Evolutionary conservation across 2,797 vertebrate genomes (phyloP).

Genomic region (Sebastes diaconus): DNA sequence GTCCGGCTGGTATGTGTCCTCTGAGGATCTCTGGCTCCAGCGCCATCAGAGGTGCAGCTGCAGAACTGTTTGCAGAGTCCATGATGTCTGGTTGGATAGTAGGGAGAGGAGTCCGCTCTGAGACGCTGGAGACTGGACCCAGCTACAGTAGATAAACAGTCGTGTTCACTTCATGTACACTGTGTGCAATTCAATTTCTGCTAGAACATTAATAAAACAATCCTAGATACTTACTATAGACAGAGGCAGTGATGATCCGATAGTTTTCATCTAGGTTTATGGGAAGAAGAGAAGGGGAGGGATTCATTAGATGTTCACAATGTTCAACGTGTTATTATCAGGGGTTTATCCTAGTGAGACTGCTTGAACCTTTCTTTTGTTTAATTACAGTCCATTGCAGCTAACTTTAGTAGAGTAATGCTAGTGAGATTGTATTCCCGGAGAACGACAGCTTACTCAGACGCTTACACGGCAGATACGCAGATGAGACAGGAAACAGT

Average conservation of each 20-base stretch:
- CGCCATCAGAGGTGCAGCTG: conserved; percentile 22
- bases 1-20: conserved; percentile 90
- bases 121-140: conserved; percentile 63
- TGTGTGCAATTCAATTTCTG: background rate
- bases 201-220: background rate
- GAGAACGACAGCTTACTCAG: no score
- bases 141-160: conserved; percentile 52
- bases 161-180: background rate
- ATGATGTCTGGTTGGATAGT: conserved; percentile 65
- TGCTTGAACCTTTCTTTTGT: background rate
- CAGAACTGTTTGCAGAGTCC: conserved; percentile 10
- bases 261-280: conserved; percentile 82
- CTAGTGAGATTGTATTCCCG: no score
- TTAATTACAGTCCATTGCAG: background rate
- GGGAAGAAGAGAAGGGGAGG: background rate
- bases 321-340: background rate
- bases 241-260: conserved; percentile 79
- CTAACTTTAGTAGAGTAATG: background rate
- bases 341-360: background rate
- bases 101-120: conserved; percentile 66
- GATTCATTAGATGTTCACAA: background rate
- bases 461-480: no score
- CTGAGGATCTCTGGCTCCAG: conserved; percentile 81
- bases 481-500: no score
- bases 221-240: conserved; percentile 79